Conservation (phyloP, 2,113 vertebrate species). For the Percina caprodes region DNA sequence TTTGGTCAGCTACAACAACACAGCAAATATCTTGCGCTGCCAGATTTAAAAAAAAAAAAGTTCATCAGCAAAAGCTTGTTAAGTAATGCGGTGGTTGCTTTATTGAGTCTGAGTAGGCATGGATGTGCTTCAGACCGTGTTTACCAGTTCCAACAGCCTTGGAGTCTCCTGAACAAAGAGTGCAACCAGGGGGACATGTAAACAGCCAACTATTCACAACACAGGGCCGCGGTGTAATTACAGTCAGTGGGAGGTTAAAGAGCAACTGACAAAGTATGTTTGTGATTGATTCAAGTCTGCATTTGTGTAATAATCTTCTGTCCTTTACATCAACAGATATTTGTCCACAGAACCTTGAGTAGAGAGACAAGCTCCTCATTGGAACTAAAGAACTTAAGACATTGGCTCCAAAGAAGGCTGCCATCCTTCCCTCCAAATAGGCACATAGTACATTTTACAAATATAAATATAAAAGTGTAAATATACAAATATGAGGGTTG, state of each 20-base stretch:
- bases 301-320: background rate
- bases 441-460: too few species aligned
- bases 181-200: background rate
- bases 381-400: too few species aligned
- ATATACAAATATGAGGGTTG: too few species aligned
- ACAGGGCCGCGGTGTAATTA: too few species aligned
- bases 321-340: background rate
- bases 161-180: background rate
- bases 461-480: too few species aligned
- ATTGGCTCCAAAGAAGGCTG: too few species aligned
- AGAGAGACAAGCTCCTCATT: background rate
- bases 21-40: background rate
- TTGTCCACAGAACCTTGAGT: background rate
- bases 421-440: too few species aligned
- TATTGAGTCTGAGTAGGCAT: background rate
- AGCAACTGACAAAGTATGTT: background rate
- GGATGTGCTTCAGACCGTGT: constrained; percentile 4
- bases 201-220: background rate
- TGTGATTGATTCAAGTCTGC: background rate
- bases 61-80: background rate
- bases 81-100: background rate
- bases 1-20: background rate
- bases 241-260: too few species aligned
- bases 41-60: background rate
- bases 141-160: background rate